These are phyloP conservation scores for Poecile montanus DNA, from an alignment of 2,797 vertebrate species.

Conservation along the genomic window DNA sequence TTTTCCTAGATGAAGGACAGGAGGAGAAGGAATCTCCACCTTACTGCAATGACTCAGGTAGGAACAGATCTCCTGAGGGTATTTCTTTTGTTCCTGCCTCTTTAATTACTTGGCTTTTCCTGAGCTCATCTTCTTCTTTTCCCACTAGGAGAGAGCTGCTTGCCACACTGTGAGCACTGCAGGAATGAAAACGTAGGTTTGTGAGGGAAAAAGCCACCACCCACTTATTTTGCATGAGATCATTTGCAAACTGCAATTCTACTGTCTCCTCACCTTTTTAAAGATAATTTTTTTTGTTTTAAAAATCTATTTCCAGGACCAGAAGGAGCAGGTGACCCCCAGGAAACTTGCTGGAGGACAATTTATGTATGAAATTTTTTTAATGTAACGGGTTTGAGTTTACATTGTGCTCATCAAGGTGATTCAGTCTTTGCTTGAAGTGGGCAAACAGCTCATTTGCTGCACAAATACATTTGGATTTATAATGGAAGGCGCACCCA, in stretches of 20 bases:
- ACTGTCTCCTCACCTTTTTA: neutral
- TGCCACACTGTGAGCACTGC: conserved; percentile 47
- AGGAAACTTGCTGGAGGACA: conserved; percentile 79
- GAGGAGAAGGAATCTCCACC: neutral
- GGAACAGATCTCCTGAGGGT: neutral
- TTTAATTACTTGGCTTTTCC: neutral
- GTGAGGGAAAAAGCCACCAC: neutral
- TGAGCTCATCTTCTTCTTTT: neutral
- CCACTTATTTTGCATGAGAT: neutral
- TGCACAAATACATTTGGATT: neutral
- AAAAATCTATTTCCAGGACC: conserved; percentile 71
- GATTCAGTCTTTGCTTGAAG: neutral
- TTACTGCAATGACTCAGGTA: neutral
- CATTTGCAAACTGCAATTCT: neutral
- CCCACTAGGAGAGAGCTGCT: conserved; percentile 32
- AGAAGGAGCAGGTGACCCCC: conserved; percentile 82
- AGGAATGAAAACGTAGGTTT: conserved; percentile 56
- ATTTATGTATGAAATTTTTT: conserved; percentile 77
- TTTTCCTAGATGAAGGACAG: conserved; percentile 1
- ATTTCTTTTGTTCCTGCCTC: no score
- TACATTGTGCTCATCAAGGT: neutral
- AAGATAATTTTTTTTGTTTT: neutral
- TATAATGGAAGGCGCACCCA: neutral
- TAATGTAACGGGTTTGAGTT: neutral
- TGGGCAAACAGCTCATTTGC: neutral